Evolutionary conservation across 2,113 vertebrate species (phyloP).

Genomic region (Pandion haliaetus): DNA sequence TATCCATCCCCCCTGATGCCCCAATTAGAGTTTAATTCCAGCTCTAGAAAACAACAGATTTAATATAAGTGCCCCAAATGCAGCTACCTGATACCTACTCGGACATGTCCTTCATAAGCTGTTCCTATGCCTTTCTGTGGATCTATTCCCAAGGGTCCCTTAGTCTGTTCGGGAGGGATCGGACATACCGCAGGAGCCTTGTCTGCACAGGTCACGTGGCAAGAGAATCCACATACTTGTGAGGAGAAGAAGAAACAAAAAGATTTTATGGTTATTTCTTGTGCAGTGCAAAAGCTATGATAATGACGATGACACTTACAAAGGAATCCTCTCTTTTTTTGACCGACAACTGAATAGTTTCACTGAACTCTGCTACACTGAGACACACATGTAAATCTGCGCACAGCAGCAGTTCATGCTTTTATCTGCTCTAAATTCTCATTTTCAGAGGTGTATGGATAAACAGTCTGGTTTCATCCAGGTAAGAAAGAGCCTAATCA

Average conservation of each 20-base stretch:
- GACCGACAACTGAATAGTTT: background rate
- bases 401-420: background rate
- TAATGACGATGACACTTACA: background rate
- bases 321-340: background rate
- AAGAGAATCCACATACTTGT: slow-evolving; percentile 95
- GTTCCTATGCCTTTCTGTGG: slow-evolving; percentile 95
- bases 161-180: slow-evolving; percentile 93
- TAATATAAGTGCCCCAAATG: background rate
- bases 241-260: background rate
- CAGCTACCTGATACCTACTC: slow-evolving; percentile 78
- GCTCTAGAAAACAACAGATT: background rate
- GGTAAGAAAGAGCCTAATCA: background rate
- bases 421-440: background rate
- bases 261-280: background rate
- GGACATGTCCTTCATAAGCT: slow-evolving; percentile 92
- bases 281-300: background rate
- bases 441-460: background rate
- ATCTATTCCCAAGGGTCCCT: slow-evolving; percentile 94
- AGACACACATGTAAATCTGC: background rate
- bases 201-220: slow-evolving; percentile 97
- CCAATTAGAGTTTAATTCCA: background rate
- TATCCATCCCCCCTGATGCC: background rate
- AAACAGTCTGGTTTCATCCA: background rate
- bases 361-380: background rate
- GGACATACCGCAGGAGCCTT: slow-evolving; percentile 95